Evolutionary conservation across 2,113 vertebrate genomes (phyloP), one percentile per base, ranked within the genome.

Genomic region (Nothoprocta perdicaria): DNA sequence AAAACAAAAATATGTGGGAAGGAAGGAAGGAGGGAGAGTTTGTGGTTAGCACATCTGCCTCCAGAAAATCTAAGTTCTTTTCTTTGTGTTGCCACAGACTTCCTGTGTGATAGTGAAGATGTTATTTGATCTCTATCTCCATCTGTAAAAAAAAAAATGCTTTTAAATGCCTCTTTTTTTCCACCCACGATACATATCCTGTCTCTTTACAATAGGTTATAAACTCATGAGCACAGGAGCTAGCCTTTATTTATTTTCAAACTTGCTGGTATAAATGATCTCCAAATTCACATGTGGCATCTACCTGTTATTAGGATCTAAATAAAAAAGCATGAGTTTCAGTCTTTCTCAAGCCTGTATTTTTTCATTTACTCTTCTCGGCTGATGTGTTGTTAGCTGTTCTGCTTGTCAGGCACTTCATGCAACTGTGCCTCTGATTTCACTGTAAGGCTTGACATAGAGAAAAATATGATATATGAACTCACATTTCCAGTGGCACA

Each of bases 111-210:
- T 31, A 85, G 53, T 0, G 0, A 72, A 63, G 82, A 79, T 68
- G 82, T 86, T 87, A 87, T 80, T 94, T 93, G 80, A 91, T 82
- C 91, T 92, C 75, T 73, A 1, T 66, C 41, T 88, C 60, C 61
- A 74, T 74, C 85, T 78, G 57, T 61, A 75, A 88, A 75, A 57
- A 90, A 48, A 48, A 48, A 48, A 11, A 48, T 22, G 48, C 48
- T 48, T 48, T 48, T 22, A 48, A 48, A 48, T 48, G 48, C 48
- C 18, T 48, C 48, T 72, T 89, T 84, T 61, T 94, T 93, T 74
- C 46, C 48, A 93, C 57, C 6, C 66, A 45, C 58, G 68, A 7
- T 26, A 33, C 22, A 63, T 84, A 87, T 80, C 68, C 80, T 80
- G 52, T 80, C 65, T 86, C 68, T 46, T 87, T 69, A 18, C 41